These are phyloP conservation scores for Hermodice carunculata DNA, from an alignment of 2,888 invertebrate genomes.

Conservation along the genomic window DNA sequence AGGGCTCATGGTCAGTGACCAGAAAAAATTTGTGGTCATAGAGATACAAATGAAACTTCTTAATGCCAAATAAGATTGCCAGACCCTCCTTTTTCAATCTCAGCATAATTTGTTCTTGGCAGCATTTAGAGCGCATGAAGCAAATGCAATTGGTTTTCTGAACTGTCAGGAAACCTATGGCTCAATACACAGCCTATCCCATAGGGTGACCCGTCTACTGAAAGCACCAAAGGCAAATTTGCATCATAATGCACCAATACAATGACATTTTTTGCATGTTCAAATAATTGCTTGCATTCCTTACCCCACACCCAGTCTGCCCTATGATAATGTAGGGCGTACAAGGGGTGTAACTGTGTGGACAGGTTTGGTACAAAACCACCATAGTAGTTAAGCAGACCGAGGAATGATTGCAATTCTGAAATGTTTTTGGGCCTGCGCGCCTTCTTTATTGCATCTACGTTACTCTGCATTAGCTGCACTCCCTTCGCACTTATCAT, in stretches of 20 bases:
- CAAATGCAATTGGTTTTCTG: slow-evolving; percentile 40
- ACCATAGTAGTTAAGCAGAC: too few relatives aligned
- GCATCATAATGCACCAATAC: not conserved
- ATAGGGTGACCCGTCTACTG: not conserved
- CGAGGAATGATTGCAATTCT: too few relatives aligned
- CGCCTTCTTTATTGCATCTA: not conserved
- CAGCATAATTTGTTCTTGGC: slow-evolving; percentile 63
- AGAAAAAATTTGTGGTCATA: slow-evolving; percentile 68
- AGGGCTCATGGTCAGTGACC: slow-evolving; percentile 67
- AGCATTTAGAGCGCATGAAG: slow-evolving; percentile 67
- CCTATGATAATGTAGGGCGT: not conserved
- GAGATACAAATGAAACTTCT: slow-evolving; percentile 68
- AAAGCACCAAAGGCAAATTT: not conserved
- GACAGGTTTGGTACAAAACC: not conserved
- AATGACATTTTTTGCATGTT: not conserved
- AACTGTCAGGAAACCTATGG: not conserved
- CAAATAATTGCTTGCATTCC: not conserved
- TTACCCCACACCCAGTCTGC: not conserved
- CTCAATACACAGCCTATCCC: slow-evolving; percentile 4
- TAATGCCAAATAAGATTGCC: slow-evolving; percentile 65
- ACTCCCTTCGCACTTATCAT: not conserved
- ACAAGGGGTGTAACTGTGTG: not conserved
- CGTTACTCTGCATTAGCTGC: not conserved
- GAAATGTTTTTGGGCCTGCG: not conserved
- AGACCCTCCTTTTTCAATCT: slow-evolving; percentile 67